Evolutionary conservation across 2,113 vertebrate species (phyloP).

Genomic region (Odocoileus virginianus): DNA sequence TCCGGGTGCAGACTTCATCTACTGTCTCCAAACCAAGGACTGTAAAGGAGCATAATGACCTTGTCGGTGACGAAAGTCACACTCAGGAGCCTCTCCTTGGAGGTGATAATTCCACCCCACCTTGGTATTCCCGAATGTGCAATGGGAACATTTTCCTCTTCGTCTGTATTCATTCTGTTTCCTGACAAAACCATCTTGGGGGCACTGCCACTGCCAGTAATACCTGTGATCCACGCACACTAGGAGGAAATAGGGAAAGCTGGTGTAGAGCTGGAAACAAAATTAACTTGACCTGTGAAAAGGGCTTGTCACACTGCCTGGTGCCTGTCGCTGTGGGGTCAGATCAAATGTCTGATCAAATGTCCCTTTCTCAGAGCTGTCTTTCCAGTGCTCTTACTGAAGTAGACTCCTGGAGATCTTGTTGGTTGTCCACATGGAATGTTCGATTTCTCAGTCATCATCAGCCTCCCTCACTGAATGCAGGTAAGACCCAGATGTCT

Average conservation of each 20-base stretch:
- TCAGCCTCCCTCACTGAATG: not conserved
- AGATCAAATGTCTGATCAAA: not conserved
- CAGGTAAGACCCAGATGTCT: not conserved
- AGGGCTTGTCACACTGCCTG: not conserved
- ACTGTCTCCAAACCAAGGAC: not conserved
- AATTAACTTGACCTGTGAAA: not conserved
- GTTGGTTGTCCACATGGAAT: rapidly evolving
- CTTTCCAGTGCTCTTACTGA: not conserved
- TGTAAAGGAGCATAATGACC: not conserved
- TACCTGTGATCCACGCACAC: not conserved
- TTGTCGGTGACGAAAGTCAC: not conserved
- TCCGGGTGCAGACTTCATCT: not conserved
- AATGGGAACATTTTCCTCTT: not conserved
- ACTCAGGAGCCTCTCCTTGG: not conserved
- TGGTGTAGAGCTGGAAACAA: not conserved
- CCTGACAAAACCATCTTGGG: not conserved
- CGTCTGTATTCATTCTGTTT: not conserved
- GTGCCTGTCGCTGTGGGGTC: not conserved
- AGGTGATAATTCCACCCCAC: not conserved
- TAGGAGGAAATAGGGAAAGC: not conserved
- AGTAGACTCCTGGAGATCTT: not conserved
- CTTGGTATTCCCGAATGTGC: not conserved
- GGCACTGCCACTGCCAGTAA: not conserved
- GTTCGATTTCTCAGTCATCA: not conserved
- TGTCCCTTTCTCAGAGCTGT: not conserved